Evolutionary conservation across 2,113 vertebrate genomes (phyloP).

Genomic region (Elachura formosa): DNA sequence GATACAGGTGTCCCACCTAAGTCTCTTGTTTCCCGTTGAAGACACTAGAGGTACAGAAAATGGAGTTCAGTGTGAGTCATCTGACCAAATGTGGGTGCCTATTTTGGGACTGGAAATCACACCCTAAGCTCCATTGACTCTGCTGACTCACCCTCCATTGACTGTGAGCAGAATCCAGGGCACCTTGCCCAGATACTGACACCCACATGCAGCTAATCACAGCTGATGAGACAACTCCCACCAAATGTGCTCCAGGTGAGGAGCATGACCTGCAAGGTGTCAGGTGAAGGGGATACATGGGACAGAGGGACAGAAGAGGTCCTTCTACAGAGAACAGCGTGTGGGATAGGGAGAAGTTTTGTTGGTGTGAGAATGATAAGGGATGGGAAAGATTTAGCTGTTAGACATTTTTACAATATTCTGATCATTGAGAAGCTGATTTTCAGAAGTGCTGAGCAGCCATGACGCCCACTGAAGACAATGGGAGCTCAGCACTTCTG

Average conservation of each 20-base stretch:
- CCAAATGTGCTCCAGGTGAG: background rate
- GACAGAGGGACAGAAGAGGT: background rate
- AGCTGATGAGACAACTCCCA: background rate
- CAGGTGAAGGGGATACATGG: background rate
- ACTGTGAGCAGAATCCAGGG: background rate
- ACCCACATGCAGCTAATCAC: background rate
- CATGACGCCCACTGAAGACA: background rate
- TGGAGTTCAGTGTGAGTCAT: background rate
- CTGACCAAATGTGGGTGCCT: background rate
- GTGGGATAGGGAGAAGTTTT: background rate
- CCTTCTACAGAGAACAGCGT: background rate
- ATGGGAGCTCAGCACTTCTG: background rate
- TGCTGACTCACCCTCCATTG: slow-evolving; percentile 42
- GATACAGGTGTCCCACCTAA: background rate
- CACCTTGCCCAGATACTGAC: background rate
- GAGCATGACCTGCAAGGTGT: background rate
- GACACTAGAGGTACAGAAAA: background rate
- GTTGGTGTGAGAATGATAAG: background rate
- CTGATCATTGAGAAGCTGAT: background rate
- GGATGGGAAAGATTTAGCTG: background rate
- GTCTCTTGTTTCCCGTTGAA: background rate
- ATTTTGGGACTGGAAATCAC: slow-evolving; percentile 13
- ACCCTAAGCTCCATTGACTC: background rate
- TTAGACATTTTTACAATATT: background rate
- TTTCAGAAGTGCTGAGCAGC: slow-evolving; percentile 46